Percentiles rank a stretch among this genome's conserved stretches.
Conservation (phyloP, 2,113 vertebrate species). For the Salvelinus namaycush region DNA sequence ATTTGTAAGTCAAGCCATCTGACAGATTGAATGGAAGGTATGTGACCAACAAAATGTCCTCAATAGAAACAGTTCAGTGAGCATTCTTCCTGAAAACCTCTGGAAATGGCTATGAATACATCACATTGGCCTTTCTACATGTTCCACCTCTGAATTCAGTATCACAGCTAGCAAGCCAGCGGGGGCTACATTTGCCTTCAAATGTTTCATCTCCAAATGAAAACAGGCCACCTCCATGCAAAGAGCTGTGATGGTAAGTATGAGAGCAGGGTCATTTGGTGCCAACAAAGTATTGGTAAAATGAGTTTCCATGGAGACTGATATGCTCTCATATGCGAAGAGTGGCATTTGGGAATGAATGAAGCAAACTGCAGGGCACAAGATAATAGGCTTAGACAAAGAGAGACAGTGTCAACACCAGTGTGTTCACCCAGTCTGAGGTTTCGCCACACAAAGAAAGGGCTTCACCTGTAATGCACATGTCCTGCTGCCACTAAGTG, state of each 20-base stretch:
- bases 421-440: constrained; percentile 16
- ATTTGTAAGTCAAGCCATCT: background rate
- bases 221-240: constrained; percentile 54
- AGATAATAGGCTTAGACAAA: constrained; percentile 63
- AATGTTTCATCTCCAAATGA: constrained; percentile 59
- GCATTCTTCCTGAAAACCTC: background rate
- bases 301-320: constrained; percentile 72
- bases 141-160: constrained; percentile 53
- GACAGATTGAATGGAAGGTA: background rate
- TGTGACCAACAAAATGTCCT: background rate
- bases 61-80: background rate
- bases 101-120: background rate
- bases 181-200: constrained; percentile 55
- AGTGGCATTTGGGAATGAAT: constrained; percentile 62
- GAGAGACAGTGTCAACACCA: constrained; percentile 39
- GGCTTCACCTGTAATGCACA: constrained; percentile 42
- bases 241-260: constrained; percentile 58
- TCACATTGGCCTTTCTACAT: constrained; percentile 17
- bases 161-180: constrained; percentile 47
- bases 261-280: constrained; percentile 61
- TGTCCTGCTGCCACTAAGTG: constrained; percentile 14
- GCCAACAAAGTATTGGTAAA: constrained; percentile 52
- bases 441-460: constrained; percentile 16
- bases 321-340: constrained; percentile 52
- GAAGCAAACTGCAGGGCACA: constrained; percentile 50